phyloP scores from a whole-genome alignment of 1,140 invertebrate species.

The Platyscapa corneri region DNA sequence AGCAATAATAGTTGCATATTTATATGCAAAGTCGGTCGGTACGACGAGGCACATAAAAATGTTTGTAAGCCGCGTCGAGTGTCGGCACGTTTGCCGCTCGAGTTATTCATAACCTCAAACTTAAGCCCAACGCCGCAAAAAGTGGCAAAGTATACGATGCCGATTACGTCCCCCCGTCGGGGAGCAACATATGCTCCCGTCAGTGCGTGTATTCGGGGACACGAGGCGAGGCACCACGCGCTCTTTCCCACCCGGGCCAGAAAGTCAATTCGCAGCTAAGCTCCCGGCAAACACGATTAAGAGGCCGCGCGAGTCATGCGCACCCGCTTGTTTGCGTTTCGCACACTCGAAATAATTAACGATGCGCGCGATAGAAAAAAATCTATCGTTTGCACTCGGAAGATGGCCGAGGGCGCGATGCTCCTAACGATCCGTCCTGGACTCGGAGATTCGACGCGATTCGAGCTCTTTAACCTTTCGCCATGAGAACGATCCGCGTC shows the following conservation, averaged over 20 bases:
- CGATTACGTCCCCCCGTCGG: slow-evolving; percentile 28
- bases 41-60: no score
- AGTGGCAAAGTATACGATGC: not conserved
- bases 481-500: not conserved
- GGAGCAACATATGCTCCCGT: slow-evolving; percentile 27
- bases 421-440: no score
- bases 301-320: not conserved
- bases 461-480: not conserved
- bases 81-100: not conserved
- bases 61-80: not conserved
- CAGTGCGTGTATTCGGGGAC: not conserved
- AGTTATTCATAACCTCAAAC: not conserved
- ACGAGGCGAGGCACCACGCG: not conserved
- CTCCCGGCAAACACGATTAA: slow-evolving; percentile 46
- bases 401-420: no score
- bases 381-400: no score
- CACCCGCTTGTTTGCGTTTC: slow-evolving; percentile 48
- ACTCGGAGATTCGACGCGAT: no score
- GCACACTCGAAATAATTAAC: slow-evolving; percentile 49
- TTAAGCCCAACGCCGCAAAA: not conserved
- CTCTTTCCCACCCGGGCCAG: not conserved
- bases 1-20: no score
- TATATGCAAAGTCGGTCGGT: no score
- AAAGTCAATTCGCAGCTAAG: slow-evolving; percentile 39
- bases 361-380: not conserved